Percentiles rank a stretch among this genome's conserved stretches.
These are phyloP conservation scores for Melospiza melodia DNA, from an alignment of 2,113 vertebrate genomes.

Conservation along the genomic window DNA sequence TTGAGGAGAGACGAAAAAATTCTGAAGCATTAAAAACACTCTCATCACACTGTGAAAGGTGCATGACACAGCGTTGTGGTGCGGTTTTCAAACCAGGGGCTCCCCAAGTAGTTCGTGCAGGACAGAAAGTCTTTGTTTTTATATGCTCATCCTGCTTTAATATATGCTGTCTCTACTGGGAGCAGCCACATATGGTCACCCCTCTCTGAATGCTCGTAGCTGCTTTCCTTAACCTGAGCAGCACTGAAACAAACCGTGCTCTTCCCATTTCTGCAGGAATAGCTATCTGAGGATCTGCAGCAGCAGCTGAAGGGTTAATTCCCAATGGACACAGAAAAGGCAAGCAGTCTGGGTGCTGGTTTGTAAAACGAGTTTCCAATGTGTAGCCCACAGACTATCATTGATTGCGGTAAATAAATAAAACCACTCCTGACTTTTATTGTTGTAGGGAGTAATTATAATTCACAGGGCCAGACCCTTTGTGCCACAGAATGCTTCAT, in stretches of 20 bases:
- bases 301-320: conserved; percentile 49
- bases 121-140: conserved; percentile 21
- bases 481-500: conserved; percentile 82
- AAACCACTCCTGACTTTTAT: conserved; percentile 86
- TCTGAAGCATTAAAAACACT: not conserved
- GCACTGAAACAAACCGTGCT: not conserved
- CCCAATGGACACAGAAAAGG: conserved; percentile 11
- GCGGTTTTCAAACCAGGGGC: not conserved
- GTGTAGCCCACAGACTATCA: conserved; percentile 69
- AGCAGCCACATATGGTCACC: not conserved
- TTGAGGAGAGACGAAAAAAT: not conserved
- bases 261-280: not conserved
- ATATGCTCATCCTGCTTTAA: not conserved
- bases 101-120: not conserved
- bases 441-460: conserved; percentile 85
- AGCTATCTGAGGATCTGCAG: not conserved
- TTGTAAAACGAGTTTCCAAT: conserved; percentile 71
- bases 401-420: conserved; percentile 82
- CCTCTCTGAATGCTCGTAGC: not conserved
- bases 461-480: conserved; percentile 82
- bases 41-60: not conserved
- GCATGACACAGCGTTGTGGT: not conserved
- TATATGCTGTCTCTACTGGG: not conserved
- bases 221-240: not conserved
- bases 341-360: conserved; percentile 50